Evolutionary conservation across 2,113 vertebrate genomes (phyloP).

Genomic region (Psilopogon haemacephalus): DNA sequence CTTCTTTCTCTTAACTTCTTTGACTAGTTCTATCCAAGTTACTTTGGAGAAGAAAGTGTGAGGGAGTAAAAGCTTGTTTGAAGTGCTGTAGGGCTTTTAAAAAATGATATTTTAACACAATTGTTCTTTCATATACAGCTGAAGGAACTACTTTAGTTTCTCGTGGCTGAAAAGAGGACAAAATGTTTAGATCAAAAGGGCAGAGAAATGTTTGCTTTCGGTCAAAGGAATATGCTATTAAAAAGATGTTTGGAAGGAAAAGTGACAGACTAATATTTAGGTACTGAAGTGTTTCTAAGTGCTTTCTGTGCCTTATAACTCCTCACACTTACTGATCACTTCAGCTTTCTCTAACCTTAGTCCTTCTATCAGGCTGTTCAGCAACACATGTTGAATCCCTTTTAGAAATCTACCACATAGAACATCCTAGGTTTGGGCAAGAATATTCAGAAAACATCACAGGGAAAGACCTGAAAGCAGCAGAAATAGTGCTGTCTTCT

Average conservation of each 20-base stretch:
- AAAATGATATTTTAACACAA: background rate
- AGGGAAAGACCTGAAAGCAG: background rate
- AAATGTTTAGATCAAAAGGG: background rate
- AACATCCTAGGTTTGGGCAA: background rate
- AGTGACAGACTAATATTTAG: constrained; percentile 22
- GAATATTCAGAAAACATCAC: background rate
- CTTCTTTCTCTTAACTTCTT: background rate
- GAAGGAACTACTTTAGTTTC: background rate
- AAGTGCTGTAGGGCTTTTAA: background rate
- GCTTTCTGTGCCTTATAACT: constrained; percentile 2
- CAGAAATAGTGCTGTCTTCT: background rate
- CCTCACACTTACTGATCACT: constrained; percentile 26
- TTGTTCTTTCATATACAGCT: background rate
- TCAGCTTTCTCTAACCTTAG: constrained; percentile 1
- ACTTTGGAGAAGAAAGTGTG: background rate
- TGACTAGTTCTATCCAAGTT: background rate
- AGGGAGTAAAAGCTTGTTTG: background rate
- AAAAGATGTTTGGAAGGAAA: constrained; percentile 16
- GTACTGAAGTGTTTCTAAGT: constrained; percentile 28
- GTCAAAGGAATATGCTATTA: constrained; percentile 1
- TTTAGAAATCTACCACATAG: background rate
- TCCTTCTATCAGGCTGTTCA: background rate
- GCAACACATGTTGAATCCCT: background rate
- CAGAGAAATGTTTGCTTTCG: constrained; percentile 21
- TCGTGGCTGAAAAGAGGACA: background rate